Evolutionary conservation across 2,797 vertebrate genomes (phyloP), one percentile per base, ranked within the genome.

Genomic region (Rhabdophis nuchalis): DNA sequence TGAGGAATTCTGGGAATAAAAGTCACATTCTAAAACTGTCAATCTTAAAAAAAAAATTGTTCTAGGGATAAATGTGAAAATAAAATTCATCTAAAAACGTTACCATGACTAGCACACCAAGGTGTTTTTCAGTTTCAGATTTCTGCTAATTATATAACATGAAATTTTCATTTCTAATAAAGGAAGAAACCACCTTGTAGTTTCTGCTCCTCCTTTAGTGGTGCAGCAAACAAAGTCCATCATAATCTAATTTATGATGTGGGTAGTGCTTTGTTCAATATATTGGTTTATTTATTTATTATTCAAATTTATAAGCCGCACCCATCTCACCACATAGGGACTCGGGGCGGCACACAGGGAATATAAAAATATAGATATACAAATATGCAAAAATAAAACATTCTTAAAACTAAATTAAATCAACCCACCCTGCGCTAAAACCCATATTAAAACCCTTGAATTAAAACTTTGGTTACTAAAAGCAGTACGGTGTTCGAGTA

Each of bases 71-170:
- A 9, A 25, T 20, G 46, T 25, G 72, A 46, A 46, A 82, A 82
- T 82, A 46, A 77, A 77, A 77, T 41, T 77, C 18, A 23, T 41
- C 9, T 41, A 77, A 57, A 90, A 32, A 61, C 0, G 9, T 56
- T 89, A 54, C 12, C 25, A 12, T 87, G 41, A 77, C 89, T 50
- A 92, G 94, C 41, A 23, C 56, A 54, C 82, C 92, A 94, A 29
- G 60, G 58, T 95, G 57, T 94, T 93, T 97, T 94, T 96, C 95
- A 89, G 94, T 97, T 97, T 96, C 95, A 54, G 72, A 1, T 86
- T 92, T 61, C 25, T 77, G 52, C 57, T 92, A 92, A 85, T 90
- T 92, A 36, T 93, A 46, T 91, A 86, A 60, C 11, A 91, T 90
- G 23, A 25, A 18, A 87, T 94, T 96, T 92, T 91, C 94, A 0